phyloP scores from a whole-genome alignment of 2,888 invertebrate genomes.

The Gastracanthus pulcherrimus region DNA sequence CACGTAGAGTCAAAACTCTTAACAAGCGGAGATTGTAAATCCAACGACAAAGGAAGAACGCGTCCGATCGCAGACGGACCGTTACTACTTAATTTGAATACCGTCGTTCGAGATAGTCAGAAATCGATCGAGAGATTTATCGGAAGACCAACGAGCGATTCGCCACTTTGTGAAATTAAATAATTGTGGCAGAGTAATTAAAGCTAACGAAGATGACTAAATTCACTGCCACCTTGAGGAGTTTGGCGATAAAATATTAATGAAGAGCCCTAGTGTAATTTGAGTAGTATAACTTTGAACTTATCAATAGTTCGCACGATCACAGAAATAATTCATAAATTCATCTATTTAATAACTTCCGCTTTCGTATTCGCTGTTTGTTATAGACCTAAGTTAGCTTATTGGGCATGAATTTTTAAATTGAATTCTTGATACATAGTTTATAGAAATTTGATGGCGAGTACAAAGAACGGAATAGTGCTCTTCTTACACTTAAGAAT shows the following conservation, averaged over 20 bases:
- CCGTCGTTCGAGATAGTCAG: too few species aligned
- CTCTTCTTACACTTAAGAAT: too few species aligned
- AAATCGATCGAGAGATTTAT: too few species aligned
- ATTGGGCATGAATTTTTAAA: background rate
- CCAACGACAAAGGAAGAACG: too few species aligned
- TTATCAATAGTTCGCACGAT: background rate
- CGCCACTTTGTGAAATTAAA: background rate
- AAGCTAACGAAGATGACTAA: conserved; percentile 6
- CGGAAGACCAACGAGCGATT: background rate
- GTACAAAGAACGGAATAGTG: too few species aligned
- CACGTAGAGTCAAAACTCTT: too few species aligned
- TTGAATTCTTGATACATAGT: background rate
- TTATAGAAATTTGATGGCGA: too few species aligned
- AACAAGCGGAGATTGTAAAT: too few species aligned
- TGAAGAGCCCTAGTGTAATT: background rate
- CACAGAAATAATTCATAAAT: background rate
- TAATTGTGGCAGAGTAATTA: background rate
- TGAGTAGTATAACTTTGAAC: background rate
- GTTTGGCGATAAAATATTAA: background rate
- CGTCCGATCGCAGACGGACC: too few species aligned
- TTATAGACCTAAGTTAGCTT: background rate
- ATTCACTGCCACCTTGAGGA: background rate
- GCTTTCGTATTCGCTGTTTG: background rate
- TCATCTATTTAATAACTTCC: background rate
- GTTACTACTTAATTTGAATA: too few species aligned